Evolutionary conservation across 2,797 vertebrate species (phyloP), one percentile per base, ranked within the genome.

Genomic region (Champsocephalus gunnari): DNA sequence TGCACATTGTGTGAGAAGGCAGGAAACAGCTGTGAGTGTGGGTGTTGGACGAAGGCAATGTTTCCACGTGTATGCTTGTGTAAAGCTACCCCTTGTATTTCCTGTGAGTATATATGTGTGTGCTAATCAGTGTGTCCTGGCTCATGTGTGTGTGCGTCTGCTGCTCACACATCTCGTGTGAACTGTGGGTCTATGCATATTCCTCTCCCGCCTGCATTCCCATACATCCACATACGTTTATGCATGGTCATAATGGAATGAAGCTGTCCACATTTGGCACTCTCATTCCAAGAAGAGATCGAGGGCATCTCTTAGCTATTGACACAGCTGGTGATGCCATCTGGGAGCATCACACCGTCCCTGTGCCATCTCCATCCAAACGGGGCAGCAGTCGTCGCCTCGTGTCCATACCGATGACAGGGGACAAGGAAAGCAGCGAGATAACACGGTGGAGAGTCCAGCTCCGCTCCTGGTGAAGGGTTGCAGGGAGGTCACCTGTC

Each of bases 281-380:
- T 86, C 73, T 90, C 80, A 44, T 86, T 88, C 87, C 87, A 80
- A 88, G 89, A 79, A 82, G 91, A 91, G 88, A 89, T 87, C 81
- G 87, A 89, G 94, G 93, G 87, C 88, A 90, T 92, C 79, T 89
- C 89, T 84, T 79, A 66, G 86, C 80, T 88, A 86, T 89, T 90
- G 88, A 88, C 93, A 89, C 93, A 96, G 94, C 94, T 95, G 94
- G 86, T 84, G 78, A 75, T 83, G 82, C 93, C 94, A 95, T 94
- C 93, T 95, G 94, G 92, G 91, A 88, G 85, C 80, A 88, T 81
- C 55, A 44, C 84, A 83, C 80, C 62, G 66, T 32, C 72, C 68
- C 69, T 47, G 84, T 68, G 82, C 83, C 83, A 85, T 88, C 80
- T 80, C 83, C 76, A 68, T 83, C 78, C 70, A 84, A 80, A 87